Evolutionary conservation across 2,888 invertebrate species (phyloP), one percentile per base, ranked within the genome.

Genomic region (Conchocele bisecta): DNA sequence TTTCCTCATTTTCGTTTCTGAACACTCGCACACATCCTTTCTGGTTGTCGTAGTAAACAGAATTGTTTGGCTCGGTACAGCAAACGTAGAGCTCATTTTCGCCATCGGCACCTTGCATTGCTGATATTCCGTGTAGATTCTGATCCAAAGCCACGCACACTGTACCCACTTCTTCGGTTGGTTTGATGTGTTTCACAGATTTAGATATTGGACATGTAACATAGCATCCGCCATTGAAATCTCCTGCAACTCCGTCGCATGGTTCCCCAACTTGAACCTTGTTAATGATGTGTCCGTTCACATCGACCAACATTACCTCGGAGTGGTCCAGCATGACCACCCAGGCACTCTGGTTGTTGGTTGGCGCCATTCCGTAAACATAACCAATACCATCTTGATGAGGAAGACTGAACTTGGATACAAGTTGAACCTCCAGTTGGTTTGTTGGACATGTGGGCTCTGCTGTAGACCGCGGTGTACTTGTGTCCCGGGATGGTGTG

Each of bases 321-420:
- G 17, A 31, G 26, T 70, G 67, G 41, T 64, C 75, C 20, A 75
- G 58, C 44, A 75, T 35, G 15, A 64, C 56, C 5, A 70, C 44
- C 75, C 75, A 75, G 0, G 67, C 75, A 17, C 54, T 57, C 37
- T 53, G 37, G 11, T 44, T 33, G 15, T 44, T 58, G 17, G 42
- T 44, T 15, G 75, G 64, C 0, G 70, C 70, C 17, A 75, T 67
- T n/a, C 75, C 75, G 42, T 64, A 70, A 5, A 75, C 63, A 51
- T 75, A 75, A 3, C 75, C 75, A 29, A 74, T 28, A 22, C 56
- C 56, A 17, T 74, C 74, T 15, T 17, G 24, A 44, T 51, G 65
- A 0, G 57, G 57, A 28, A 61, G 29, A 35, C 44, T 29, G 24
- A 57, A 37, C 11, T 33, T 35, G 13, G 17, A 28, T 17, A 42